Base-by-base conservation (phyloP, 2,888 invertebrate genomes). In the Agrenia bidenticulata region DNA sequence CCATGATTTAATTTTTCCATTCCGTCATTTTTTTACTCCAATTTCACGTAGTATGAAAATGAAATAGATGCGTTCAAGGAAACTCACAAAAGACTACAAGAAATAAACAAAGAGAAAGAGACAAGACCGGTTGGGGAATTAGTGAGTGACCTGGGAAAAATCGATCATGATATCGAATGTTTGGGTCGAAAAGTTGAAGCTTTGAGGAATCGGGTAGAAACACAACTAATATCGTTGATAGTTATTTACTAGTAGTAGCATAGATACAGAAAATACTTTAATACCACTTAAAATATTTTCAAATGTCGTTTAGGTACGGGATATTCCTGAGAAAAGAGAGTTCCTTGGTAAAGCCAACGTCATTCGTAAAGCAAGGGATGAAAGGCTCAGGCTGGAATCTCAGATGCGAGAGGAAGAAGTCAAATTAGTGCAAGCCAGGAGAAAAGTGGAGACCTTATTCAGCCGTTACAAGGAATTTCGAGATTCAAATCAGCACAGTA, bases 81-180 rank as follows among this genome's bases (percentile, higher is more conserved):
- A 21, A 83, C 86, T 0, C 92, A 92, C 79, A 89, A 87, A 78
- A 84, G 87, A 73, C 85, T 86, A 49, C 86, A 89, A 75, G 79
- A 84, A 57, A 80, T 88, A 51, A 84, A 85, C 73, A 85, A 32
- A 26, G 61, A 69, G 45, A 84, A 84, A 73, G 85, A 27, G 24
- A 63, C 64, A 45, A 84, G 85, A 1, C 83, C 86, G 1, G 50
- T 69, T 19, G 11, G 17, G 9, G 94, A 94, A 81, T 85, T 94
- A 65, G 87, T 90, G 74, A 87, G 88, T 73, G 94, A 94, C 78
- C 86, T 93, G 58, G 86, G 88, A 75, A 87, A 89, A 70, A 92
- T 92, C 89, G 90, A 91, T 70, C 87, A 89, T 58, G 94, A 94
- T 79, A 86, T 88, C 78, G 89, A 90, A 76, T 88, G 89, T 75